Base-by-base conservation (phyloP, 2,888 invertebrate species). In the Agelastica alni region DNA sequence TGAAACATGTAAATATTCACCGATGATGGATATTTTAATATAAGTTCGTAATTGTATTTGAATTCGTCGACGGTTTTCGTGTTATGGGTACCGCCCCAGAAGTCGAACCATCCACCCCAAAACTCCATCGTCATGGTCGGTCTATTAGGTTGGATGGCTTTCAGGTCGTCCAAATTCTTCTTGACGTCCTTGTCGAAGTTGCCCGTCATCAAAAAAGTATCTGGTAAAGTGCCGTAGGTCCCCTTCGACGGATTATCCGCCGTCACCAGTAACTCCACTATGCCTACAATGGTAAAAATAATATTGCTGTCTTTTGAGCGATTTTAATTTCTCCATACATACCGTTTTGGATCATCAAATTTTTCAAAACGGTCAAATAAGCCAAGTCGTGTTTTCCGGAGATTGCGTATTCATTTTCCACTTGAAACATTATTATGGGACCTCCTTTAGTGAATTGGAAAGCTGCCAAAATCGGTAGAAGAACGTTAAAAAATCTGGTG, bases 1-100 rank as follows among this genome's bases (percentile, higher is more conserved):
- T 86, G 88, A 76, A 93, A 94, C 89, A 96, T 91, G 72, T 95
- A 96, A 66, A 95, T 85, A 69, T 93, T 96, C 26, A 95, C 85
- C 43, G 87, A 85, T 7, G 83, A 82, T 4, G 74, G 75, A 58
- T 72, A 73, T 3, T 56, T 43, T 14, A 71, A 39, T 30, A 70
- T 69, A 26, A 43, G 47, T 44, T 67, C 64, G 37, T 64, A 67
- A 17, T 61, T 53, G 7, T 62, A 46, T 14, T 26, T 36, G 43
- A 69, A 71, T 10, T 44, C 64, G 6, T 61, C 51, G 2, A 51
- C 28, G 2, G 60, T 60, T 20, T 59, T 42, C 14, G 57, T 47
- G 14, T 70, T 69, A 30, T 70, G 69, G 0, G 32, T 39, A 52
- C 74, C 72, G 13, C 72, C 70, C 83, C 83, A 83, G 62, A 79